Base-by-base conservation (phyloP, 2,888 invertebrate genomes). In the Apotomis turbidana region DNA sequence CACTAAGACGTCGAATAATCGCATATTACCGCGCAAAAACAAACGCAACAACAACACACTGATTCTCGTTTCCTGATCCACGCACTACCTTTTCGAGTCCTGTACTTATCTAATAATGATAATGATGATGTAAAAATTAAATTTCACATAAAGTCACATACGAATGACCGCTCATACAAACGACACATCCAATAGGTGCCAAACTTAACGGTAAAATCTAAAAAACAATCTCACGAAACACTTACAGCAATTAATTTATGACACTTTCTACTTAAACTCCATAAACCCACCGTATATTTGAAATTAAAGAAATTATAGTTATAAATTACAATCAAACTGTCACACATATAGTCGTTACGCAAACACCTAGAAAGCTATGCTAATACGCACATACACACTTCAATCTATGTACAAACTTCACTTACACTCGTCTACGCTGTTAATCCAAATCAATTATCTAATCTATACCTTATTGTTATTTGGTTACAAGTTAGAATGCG, bases 11-110 rank as follows among this genome's bases (percentile, higher is more conserved):
- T 36, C n/a, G 27, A 66, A 66, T 46, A 8, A 41, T 3, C 10
- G 8, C 3, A n/a, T 73, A 49, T 68, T 62, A 55, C 63, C 78
- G 78, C 79, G 76, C 77, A 82, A 85, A 84, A 84, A 80, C 78
- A 76, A 76, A 80, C 77, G 79, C 77, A 78, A 83, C 83, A 81
- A 75, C 79, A 81, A 27, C 27, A 27, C 27, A 2, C 27, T 66
- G 55, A 27, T 51, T 51, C 81, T 81, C 79, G 80, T 78, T 79
- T 81, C 77, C 79, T 79, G 75, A 70, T 78, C 9, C 41, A 9
- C 13, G 8, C 36, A 3, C 62, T 44, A 44, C 44, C 8, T 44
- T 44, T 44, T 44, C 8, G 44, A 44, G 44, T 0, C 8, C 3
- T 44, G 0, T 8, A 6, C 8, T 4, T 6, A 6, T 3, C 6